phyloP scores from a whole-genome alignment of 1,140 invertebrate species.

The Hormaphis cornu region DNA sequence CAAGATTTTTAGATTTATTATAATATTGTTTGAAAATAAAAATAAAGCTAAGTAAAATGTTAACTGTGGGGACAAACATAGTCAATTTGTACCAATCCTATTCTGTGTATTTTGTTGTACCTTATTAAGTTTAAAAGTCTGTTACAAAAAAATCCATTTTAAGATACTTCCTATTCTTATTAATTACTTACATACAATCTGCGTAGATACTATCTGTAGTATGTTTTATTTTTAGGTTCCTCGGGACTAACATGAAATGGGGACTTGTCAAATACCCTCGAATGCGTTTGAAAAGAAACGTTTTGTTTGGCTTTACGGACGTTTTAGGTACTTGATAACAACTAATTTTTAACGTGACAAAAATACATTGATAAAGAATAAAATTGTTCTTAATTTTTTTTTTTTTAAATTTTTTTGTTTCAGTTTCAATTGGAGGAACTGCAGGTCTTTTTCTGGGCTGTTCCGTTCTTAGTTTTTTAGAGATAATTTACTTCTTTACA shows the following conservation, averaged over 20 bases:
- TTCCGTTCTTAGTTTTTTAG: conserved; percentile 37
- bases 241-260: conserved; percentile 58
- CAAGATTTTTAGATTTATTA: too few relatives aligned
- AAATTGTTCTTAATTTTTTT: not conserved
- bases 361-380: too few relatives aligned
- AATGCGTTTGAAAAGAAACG: conserved; percentile 53
- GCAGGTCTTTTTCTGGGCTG: conserved; percentile 38
- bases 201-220: not conserved
- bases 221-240: conserved; percentile 45
- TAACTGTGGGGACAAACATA: not conserved
- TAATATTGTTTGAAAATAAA: too few relatives aligned
- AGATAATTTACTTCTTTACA: conserved; percentile 38
- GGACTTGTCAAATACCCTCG: conserved; percentile 57
- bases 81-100: too few relatives aligned
- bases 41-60: too few relatives aligned
- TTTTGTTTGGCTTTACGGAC: conserved; percentile 59
- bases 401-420: conserved; percentile 10
- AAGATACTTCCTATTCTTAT: not conserved
- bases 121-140: too few relatives aligned
- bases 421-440: conserved; percentile 52
- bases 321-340: conserved; percentile 49
- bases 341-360: too few relatives aligned
- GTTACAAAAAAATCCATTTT: too few relatives aligned
- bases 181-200: too few relatives aligned
- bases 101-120: too few relatives aligned